These are phyloP conservation scores for Andrena minutula DNA, from an alignment of 2,888 invertebrate species.

Conservation along the genomic window DNA sequence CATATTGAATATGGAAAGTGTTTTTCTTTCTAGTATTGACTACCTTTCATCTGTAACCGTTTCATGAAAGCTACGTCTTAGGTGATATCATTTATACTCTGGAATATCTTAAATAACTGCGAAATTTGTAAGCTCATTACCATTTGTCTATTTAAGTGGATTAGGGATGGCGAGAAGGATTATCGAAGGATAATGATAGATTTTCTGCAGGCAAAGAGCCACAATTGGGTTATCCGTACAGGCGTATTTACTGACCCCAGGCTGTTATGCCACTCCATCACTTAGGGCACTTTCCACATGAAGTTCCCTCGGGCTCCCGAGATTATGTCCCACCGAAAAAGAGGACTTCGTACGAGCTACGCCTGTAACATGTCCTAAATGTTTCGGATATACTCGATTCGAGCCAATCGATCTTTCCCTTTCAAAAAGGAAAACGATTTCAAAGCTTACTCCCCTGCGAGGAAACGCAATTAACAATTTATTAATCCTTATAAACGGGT, in stretches of 20 bases:
- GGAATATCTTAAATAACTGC: not conserved
- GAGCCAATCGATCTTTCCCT: conserved; percentile 53
- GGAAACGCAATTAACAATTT: not conserved
- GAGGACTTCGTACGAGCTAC: conserved; percentile 41
- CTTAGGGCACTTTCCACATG: conserved; percentile 78
- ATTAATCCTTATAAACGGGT: not conserved
- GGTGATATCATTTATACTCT: not conserved
- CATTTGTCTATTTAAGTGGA: conserved; percentile 50
- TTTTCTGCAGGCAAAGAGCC: conserved; percentile 52
- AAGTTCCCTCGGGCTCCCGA: conserved; percentile 68
- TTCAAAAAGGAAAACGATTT: conserved; percentile 51
- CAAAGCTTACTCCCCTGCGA: not conserved
- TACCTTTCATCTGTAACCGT: too few species aligned
- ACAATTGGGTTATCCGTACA: conserved; percentile 53
- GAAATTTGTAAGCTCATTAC: not conserved
- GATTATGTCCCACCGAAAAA: conserved; percentile 59
- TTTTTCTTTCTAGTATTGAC: too few species aligned
- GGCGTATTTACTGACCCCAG: conserved; percentile 54
- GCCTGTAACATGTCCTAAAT: conserved; percentile 47
- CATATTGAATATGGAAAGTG: too few species aligned
- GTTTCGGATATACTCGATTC: conserved; percentile 30
- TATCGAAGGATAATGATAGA: conserved; percentile 72
- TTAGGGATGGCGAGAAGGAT: conserved; percentile 29
- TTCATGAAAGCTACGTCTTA: too few species aligned
- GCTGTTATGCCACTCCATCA: conserved; percentile 78